Percentiles rank a stretch among this genome's conserved stretches.
Evolutionary conservation across 2,113 vertebrate species (phyloP).

Genomic region (Morone chrysops): DNA sequence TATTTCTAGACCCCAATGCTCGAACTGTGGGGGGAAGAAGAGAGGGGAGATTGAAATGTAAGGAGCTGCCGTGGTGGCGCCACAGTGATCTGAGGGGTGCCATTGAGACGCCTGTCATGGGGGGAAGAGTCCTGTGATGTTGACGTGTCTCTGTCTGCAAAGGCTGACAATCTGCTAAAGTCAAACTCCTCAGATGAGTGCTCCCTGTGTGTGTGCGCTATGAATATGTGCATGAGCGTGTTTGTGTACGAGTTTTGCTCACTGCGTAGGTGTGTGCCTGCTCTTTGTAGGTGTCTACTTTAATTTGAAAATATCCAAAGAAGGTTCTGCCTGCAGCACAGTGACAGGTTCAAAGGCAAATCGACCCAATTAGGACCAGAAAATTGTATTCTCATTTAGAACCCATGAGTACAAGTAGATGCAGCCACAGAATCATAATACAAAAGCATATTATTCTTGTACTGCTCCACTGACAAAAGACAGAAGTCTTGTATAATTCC

Average conservation of each 20-base stretch:
- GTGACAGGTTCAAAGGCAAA: slow-evolving; percentile 70
- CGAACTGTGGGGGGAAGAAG: slow-evolving; percentile 59
- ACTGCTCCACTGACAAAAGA: slow-evolving; percentile 2
- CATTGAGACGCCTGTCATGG: slow-evolving; percentile 76
- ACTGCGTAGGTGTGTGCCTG: slow-evolving; percentile 52
- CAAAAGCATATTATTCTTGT: slow-evolving; percentile 31
- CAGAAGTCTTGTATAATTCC: slow-evolving; percentile 33
- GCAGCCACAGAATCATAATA: slow-evolving; percentile 25
- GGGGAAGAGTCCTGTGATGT: slow-evolving; percentile 70
- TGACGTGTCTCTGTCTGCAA: slow-evolving; percentile 73
- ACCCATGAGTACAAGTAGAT: slow-evolving; percentile 38
- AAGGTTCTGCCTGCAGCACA: slow-evolving; percentile 64
- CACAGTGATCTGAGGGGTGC: slow-evolving; percentile 78
- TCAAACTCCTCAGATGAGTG: slow-evolving; percentile 68
- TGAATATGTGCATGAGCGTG: slow-evolving; percentile 37
- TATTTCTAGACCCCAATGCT: slow-evolving; percentile 61
- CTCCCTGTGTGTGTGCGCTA: background rate
- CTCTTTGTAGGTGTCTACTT: slow-evolving; percentile 72
- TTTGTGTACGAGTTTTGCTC: slow-evolving; percentile 42
- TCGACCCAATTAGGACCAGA: slow-evolving; percentile 71
- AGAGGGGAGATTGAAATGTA: slow-evolving; percentile 71
- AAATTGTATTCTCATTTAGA: slow-evolving; percentile 55
- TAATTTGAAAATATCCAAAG: slow-evolving; percentile 66
- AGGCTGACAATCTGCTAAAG: slow-evolving; percentile 70
- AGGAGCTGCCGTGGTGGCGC: slow-evolving; percentile 64